phyloP scores from a whole-genome alignment of 2,888 invertebrate genomes.

The Caenorhabditis doughertyi region DNA sequence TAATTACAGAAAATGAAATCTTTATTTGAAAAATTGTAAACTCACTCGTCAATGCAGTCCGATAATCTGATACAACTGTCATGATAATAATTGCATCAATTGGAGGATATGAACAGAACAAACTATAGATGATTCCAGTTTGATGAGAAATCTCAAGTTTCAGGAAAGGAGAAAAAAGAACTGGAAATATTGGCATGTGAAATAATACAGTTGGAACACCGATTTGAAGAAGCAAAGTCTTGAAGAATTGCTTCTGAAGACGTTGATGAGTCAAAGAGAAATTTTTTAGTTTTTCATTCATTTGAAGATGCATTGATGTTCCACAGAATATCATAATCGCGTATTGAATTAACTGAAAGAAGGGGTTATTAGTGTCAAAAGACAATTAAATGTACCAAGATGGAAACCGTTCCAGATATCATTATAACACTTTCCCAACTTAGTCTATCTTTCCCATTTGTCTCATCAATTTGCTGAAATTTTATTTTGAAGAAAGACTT shows the following conservation, averaged over 20 bases:
- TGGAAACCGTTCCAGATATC: neutral
- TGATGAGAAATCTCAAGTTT: neutral
- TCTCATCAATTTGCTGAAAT: neutral
- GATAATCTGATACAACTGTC: neutral
- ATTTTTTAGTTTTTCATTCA: constrained; percentile 10
- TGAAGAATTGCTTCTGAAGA: constrained; percentile 46
- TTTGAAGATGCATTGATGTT: constrained; percentile 21
- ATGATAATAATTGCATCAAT: constrained; percentile 5
- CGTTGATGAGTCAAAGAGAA: constrained; percentile 23
- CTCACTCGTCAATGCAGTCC: neutral
- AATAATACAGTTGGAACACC: constrained; percentile 32
- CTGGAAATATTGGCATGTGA: constrained; percentile 28
- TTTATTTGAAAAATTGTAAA: neutral
- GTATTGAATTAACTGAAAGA: constrained; percentile 25
- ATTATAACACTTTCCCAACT: neutral
- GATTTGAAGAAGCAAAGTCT: constrained; percentile 23
- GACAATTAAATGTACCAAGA: neutral
- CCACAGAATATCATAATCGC: constrained; percentile 22
- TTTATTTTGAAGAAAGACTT: neutral
- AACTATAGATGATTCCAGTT: constrained; percentile 10
- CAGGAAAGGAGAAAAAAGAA: constrained; percentile 1
- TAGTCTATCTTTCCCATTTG: neutral
- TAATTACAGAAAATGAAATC: no score
- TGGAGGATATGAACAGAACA: constrained; percentile 3
- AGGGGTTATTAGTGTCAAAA: neutral